Evolutionary conservation across 2,797 vertebrate genomes (phyloP).

Genomic region (Crenichthys baileyi): DNA sequence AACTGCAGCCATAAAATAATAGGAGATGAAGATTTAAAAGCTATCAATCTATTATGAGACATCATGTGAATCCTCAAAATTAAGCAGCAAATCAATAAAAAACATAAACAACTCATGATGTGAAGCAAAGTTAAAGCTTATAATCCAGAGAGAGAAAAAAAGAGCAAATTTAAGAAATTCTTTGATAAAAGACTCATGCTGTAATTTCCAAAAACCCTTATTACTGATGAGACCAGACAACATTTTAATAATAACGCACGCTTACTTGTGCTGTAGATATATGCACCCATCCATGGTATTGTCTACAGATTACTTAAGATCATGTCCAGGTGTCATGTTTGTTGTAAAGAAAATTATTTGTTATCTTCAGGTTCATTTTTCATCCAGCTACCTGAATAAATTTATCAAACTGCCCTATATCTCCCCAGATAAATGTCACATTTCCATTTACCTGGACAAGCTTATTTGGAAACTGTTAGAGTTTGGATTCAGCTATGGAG

Average conservation of each 20-base stretch:
- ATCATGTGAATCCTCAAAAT: neutral
- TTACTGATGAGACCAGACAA: neutral
- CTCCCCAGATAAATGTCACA: too few species aligned
- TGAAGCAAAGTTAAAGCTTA: neutral
- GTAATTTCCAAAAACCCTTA: neutral
- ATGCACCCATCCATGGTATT: neutral
- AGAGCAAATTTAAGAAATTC: neutral
- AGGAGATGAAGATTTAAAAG: neutral
- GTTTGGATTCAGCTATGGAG: neutral
- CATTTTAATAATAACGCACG: neutral
- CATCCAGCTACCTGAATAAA: neutral
- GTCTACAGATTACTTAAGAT: neutral
- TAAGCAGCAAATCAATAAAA: neutral
- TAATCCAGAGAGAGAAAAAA: neutral
- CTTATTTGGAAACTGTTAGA: neutral
- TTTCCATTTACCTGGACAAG: neutral
- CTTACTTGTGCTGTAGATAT: neutral
- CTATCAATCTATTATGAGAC: conserved; percentile 10
- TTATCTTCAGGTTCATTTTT: neutral
- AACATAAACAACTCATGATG: neutral
- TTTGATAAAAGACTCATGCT: neutral
- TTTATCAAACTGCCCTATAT: neutral
- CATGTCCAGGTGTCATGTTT: neutral
- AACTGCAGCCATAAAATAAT: neutral
- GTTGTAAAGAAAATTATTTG: too few species aligned